Evolutionary conservation across 2,888 invertebrate genomes (phyloP).

Genomic region (Cacoxenus indagator): DNA sequence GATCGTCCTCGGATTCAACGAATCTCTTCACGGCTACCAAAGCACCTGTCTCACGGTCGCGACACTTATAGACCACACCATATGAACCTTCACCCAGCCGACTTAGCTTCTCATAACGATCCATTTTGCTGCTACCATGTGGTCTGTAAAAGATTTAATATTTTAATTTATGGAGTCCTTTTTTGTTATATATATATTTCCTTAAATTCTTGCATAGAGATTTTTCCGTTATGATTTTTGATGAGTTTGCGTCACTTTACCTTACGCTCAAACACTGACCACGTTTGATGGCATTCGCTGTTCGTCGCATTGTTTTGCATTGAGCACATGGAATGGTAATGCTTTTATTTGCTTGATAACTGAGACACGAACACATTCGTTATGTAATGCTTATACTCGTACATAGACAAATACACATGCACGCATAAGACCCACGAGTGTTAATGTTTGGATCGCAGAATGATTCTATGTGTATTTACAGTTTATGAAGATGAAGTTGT

Average conservation of each 20-base stretch:
- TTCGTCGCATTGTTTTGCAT: conserved; percentile 64
- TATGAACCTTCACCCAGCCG: conserved; percentile 88
- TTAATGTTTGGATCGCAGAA: not conserved
- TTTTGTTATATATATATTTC: too few relatives aligned
- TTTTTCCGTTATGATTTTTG: too few relatives aligned
- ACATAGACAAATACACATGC: not conserved
- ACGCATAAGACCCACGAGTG: not conserved
- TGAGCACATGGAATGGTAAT: conserved; percentile 54
- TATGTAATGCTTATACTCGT: not conserved
- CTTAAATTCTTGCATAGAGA: too few relatives aligned
- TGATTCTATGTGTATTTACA: conserved; percentile 7
- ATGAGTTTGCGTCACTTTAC: conserved; percentile 46
- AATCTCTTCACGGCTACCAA: conserved; percentile 97
- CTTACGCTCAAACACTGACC: conserved; percentile 66
- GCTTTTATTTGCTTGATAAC: conserved; percentile 45
- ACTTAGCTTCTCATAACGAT: conserved; percentile 93
- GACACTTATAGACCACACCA: conserved; percentile 92
- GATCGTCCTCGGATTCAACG: conserved; percentile 97
- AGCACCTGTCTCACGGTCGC: conserved; percentile 93
- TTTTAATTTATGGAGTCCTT: too few relatives aligned
- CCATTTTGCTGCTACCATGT: conserved; percentile 89
- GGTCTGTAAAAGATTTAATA: conserved; percentile 77
- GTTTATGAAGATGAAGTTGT: too few relatives aligned
- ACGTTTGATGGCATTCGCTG: conserved; percentile 62
- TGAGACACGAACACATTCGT: conserved; percentile 53